Evolutionary conservation across 2,797 vertebrate genomes (phyloP).

Genomic region (Apogon hyalosoma): DNA sequence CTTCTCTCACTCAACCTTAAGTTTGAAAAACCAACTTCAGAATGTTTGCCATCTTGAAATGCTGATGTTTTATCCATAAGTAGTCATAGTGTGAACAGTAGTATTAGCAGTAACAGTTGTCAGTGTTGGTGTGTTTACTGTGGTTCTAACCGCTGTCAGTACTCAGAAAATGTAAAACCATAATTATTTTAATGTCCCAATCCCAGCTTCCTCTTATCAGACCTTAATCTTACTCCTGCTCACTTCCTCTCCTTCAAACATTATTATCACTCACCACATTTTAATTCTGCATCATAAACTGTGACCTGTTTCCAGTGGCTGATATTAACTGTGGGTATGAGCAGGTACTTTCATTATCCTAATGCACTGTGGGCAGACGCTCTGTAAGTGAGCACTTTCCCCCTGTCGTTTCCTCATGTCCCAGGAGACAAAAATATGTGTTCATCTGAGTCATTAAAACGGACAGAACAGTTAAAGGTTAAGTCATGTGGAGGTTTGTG

Average conservation of each 20-base stretch:
- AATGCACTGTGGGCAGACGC: conserved; percentile 57
- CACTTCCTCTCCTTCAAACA: conserved; percentile 28
- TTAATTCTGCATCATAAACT: conserved; percentile 54
- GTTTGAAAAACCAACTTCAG: too few species aligned
- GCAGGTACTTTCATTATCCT: conserved; percentile 73
- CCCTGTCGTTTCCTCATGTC: conserved; percentile 45
- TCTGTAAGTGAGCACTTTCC: conserved; percentile 26
- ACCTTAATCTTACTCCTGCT: conserved; percentile 32
- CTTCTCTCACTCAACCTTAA: too few species aligned
- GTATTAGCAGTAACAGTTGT: not conserved
- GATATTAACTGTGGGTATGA: conserved; percentile 54
- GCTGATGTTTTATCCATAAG: too few species aligned
- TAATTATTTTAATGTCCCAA: conserved; percentile 38
- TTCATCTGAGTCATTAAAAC: conserved; percentile 64
- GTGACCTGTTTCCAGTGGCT: conserved; percentile 49
- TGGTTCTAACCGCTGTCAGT: conserved; percentile 3
- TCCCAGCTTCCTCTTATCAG: conserved; percentile 16
- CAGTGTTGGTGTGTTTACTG: not conserved
- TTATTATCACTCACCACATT: conserved; percentile 68
- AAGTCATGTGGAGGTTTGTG: conserved; percentile 5
- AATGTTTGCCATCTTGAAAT: too few species aligned
- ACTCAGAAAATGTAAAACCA: conserved; percentile 24
- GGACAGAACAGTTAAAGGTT: conserved; percentile 37
- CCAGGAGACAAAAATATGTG: conserved; percentile 34
- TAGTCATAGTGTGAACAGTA: not conserved